These are phyloP conservation scores for Lonchura striata DNA, from an alignment of 2,113 vertebrate species.

Conservation along the genomic window DNA sequence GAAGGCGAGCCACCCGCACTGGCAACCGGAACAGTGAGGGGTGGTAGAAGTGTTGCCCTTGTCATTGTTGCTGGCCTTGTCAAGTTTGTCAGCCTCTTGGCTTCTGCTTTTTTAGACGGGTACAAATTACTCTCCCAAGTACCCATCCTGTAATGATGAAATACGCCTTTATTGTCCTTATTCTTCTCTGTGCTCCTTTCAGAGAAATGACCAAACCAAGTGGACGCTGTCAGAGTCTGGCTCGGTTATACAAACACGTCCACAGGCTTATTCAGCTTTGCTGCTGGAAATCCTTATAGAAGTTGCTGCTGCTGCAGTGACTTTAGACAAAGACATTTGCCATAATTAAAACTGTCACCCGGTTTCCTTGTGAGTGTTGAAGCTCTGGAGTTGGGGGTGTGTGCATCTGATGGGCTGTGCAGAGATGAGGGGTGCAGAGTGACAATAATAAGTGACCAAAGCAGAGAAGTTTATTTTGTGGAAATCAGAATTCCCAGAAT, in stretches of 20 bases:
- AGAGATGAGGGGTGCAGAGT: not conserved
- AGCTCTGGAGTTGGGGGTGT: not conserved
- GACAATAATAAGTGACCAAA: not conserved
- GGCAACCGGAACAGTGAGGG: not conserved
- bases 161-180: not conserved
- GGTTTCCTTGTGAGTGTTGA: not conserved
- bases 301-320: not conserved
- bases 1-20: not conserved
- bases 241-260: not conserved
- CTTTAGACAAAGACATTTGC: slow-evolving; percentile 28
- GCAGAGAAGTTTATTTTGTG: slow-evolving; percentile 33
- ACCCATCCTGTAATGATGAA: not conserved
- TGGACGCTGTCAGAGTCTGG: not conserved
- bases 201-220: not conserved
- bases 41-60: not conserved
- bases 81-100: slow-evolving; percentile 13
- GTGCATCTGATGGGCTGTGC: not conserved
- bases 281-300: not conserved
- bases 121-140: not conserved
- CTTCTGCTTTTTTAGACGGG: not conserved
- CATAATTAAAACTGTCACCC: not conserved
- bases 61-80: not conserved
- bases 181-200: not conserved
- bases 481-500: slow-evolving; percentile 67
- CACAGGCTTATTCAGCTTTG: not conserved